Conservation (phyloP, 2,888 invertebrate species). For the Ormyrus labotus region DNA sequence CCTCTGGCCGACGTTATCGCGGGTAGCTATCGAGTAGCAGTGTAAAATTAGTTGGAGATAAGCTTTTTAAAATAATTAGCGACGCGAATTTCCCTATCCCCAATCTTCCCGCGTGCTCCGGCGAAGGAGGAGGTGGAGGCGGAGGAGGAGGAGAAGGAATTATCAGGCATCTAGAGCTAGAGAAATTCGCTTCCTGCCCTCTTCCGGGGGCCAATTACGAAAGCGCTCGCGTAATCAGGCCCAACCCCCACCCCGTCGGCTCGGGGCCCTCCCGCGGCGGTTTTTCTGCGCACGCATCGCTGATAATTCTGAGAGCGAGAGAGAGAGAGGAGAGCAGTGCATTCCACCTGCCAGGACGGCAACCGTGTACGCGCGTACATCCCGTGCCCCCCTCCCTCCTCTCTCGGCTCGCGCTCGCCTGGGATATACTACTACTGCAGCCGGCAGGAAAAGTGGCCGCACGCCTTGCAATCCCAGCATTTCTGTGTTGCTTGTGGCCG, state of each 20-base stretch:
- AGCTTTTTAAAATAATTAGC: slow-evolving; percentile 56
- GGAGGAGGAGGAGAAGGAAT: slow-evolving; percentile 25
- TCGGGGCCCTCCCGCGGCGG: slow-evolving; percentile 27
- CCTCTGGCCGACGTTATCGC: slow-evolving; percentile 30
- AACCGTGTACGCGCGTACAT: slow-evolving; percentile 63
- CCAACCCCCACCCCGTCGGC: slow-evolving; percentile 30
- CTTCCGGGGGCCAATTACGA: slow-evolving; percentile 58
- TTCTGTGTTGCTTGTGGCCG: slow-evolving; percentile 74
- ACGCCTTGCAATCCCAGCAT: slow-evolving; percentile 73
- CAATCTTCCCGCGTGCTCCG: slow-evolving; percentile 43
- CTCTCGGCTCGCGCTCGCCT: slow-evolving; percentile 20
- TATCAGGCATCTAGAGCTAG: slow-evolving; percentile 46
- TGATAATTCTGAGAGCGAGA: slow-evolving; percentile 66
- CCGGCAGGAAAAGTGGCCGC: slow-evolving; percentile 73
- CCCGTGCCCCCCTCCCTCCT: slow-evolving; percentile 14
- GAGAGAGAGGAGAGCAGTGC: slow-evolving; percentile 61
- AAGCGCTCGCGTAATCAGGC: slow-evolving; percentile 55
- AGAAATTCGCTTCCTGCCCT: slow-evolving; percentile 48
- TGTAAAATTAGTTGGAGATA: slow-evolving; percentile 53
- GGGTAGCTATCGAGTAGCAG: slow-evolving; percentile 38
- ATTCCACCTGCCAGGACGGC: slow-evolving; percentile 72
- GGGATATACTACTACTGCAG: slow-evolving; percentile 48
- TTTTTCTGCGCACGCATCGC: slow-evolving; percentile 61
- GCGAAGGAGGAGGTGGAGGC: slow-evolving; percentile 30
- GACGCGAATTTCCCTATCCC: slow-evolving; percentile 53